Percentiles rank a stretch among this genome's conserved stretches.
These are phyloP conservation scores for Onychomys torridus DNA, from an alignment of 2,797 vertebrate genomes.

Conservation along the genomic window DNA sequence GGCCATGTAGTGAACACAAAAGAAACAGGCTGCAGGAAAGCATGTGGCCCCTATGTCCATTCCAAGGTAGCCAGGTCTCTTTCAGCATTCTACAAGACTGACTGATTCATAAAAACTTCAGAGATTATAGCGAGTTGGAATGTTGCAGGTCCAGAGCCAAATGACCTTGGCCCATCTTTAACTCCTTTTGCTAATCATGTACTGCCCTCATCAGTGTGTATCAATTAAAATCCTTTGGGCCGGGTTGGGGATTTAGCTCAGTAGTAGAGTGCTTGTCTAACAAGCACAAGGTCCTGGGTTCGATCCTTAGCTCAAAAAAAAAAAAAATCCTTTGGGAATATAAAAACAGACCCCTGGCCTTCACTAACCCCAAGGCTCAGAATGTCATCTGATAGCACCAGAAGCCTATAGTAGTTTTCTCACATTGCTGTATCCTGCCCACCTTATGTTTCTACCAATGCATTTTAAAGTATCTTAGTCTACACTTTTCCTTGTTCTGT, in stretches of 20 bases:
- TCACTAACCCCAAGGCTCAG: not conserved
- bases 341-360: not conserved
- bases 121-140: not conserved
- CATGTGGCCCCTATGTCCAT: rapidly evolving
- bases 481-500: not conserved
- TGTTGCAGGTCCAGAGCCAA: not conserved
- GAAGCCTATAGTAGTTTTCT: not conserved
- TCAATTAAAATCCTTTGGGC: not conserved
- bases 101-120: not conserved
- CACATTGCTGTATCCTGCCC: not conserved
- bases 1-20: rapidly evolving
- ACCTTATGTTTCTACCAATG: not conserved
- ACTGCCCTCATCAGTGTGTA: not conserved
- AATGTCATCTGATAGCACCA: not conserved
- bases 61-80: not conserved
- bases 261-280: no score
- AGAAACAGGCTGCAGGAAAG: not conserved
- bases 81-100: not conserved
- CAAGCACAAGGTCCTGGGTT: no score
- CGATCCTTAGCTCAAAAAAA: no score
- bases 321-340: not conserved
- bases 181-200: not conserved
- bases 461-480: not conserved
- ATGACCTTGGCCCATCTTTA: not conserved
- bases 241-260: no score